These are phyloP conservation scores for Bhutanitis thaidina DNA, from an alignment of 2,888 invertebrate genomes.

Conservation along the genomic window DNA sequence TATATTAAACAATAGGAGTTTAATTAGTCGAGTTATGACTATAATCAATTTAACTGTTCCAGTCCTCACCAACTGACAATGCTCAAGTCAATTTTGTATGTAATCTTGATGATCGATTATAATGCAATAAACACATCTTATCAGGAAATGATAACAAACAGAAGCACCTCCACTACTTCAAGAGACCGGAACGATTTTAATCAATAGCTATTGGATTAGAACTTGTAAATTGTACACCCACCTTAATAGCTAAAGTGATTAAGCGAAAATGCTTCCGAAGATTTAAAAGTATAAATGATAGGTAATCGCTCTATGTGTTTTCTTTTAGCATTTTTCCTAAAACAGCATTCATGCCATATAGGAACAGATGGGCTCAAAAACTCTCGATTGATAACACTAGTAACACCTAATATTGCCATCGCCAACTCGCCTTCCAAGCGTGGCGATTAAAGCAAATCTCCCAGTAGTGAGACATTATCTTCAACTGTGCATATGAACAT, in stretches of 20 bases:
- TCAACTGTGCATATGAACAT: no score
- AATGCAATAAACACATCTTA: constrained; percentile 15
- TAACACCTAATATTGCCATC: no score
- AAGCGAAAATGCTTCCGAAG: neutral
- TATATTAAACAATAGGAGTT: constrained; percentile 12
- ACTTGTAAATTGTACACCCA: neutral
- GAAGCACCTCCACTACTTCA: constrained; percentile 16
- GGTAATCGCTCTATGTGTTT: neutral
- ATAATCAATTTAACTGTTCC: constrained; percentile 9
- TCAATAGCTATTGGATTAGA: neutral
- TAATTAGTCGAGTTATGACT: constrained; percentile 8
- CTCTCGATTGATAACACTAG: no score
- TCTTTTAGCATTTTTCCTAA: neutral
- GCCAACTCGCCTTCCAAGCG: no score
- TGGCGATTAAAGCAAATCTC: no score
- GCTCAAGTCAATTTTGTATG: constrained; percentile 1
- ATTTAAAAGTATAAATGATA: neutral
- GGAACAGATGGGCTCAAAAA: no score
- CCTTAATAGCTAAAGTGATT: constrained; percentile 14
- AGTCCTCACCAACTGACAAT: constrained; percentile 1
- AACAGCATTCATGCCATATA: no score
- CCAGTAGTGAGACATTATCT: no score
- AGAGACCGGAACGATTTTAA: neutral
- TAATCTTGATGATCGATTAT: constrained; percentile 18
- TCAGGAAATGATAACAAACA: constrained; percentile 17